These are phyloP conservation scores for Centruroides sculpturatus DNA, from an alignment of 1,140 invertebrate genomes.

Conservation along the genomic window DNA sequence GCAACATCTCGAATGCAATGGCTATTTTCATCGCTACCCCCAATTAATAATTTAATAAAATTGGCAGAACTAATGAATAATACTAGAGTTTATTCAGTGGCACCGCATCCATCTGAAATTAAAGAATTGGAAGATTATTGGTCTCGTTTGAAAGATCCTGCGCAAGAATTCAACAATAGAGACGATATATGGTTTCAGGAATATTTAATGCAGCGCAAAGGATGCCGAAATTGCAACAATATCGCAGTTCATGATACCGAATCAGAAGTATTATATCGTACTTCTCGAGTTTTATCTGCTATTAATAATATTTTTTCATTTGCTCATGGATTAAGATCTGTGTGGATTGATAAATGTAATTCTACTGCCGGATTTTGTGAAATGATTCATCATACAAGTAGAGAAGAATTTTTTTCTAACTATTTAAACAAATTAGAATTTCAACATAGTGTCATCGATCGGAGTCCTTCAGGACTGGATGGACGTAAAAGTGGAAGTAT, in stretches of 20 bases:
- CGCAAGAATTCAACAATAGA: not conserved
- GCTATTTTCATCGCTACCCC: constrained; percentile 10
- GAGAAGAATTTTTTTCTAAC: constrained; percentile 25
- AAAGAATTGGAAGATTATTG: constrained; percentile 9
- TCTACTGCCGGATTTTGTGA: constrained; percentile 24
- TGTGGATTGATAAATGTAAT: constrained; percentile 26
- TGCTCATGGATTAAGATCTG: constrained; percentile 27
- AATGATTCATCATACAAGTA: constrained; percentile 21
- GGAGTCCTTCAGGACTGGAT: constrained; percentile 14
- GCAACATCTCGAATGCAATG: constrained; percentile 6
- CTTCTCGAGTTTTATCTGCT: constrained; percentile 27
- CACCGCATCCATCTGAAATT: constrained; percentile 8
- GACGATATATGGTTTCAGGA: constrained; percentile 8
- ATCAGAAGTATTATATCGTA: too few relatives aligned
- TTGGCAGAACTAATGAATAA: not conserved
- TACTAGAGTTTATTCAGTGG: constrained; percentile 5
- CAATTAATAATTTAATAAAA: not conserved
- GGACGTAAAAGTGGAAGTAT: constrained; percentile 3
- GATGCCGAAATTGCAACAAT: too few relatives aligned
- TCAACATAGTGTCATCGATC: constrained; percentile 17
- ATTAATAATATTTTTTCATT: constrained; percentile 31
- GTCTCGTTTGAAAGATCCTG: constrained; percentile 4
- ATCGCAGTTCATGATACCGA: too few relatives aligned
- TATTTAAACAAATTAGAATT: constrained; percentile 23
- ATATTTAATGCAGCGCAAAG: too few relatives aligned